A percentile compares a stretch with the other conserved stretches of the same genome.
Evolutionary conservation across 1,140 invertebrate species (phyloP).

Genomic region (Cephus cinctus): DNA sequence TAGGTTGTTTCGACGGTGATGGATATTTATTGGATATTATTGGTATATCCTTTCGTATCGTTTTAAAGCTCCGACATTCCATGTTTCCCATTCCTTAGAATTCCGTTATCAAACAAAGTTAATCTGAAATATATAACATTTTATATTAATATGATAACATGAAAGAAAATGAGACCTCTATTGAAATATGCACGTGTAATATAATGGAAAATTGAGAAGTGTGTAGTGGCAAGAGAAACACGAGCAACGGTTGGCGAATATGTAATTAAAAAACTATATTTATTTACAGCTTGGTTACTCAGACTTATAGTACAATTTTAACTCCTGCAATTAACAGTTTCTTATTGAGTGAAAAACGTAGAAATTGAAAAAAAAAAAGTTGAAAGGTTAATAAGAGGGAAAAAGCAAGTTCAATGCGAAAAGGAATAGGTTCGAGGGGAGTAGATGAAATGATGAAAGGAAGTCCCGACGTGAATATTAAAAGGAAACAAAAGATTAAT

Average conservation of each 20-base stretch:
- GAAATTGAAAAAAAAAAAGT: not conserved
- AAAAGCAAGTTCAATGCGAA: slow-evolving; percentile 2
- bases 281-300: slow-evolving; percentile 5
- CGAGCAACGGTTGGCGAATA: slow-evolving; percentile 24
- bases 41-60: not conserved
- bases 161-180: not conserved
- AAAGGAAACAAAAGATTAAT: too few relatives aligned
- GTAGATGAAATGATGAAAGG: not conserved
- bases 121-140: slow-evolving; percentile 6
- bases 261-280: slow-evolving; percentile 18
- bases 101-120: not conserved
- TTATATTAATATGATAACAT: too few relatives aligned
- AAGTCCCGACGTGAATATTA: too few relatives aligned
- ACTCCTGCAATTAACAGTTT: slow-evolving; percentile 7
- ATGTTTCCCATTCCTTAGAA: not conserved
- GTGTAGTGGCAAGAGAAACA: slow-evolving; percentile 9
- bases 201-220: not conserved
- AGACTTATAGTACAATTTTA: slow-evolving; percentile 12
- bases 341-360: not conserved
- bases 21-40: not conserved
- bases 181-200: not conserved
- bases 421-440: not conserved
- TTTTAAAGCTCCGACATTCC: too few relatives aligned
- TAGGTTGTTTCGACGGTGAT: not conserved
- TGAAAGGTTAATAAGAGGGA: not conserved